Percentiles rank a stretch among this genome's conserved stretches.
Evolutionary conservation across 1,140 invertebrate genomes (phyloP).

Genomic region (Drosophila parabipectinata): DNA sequence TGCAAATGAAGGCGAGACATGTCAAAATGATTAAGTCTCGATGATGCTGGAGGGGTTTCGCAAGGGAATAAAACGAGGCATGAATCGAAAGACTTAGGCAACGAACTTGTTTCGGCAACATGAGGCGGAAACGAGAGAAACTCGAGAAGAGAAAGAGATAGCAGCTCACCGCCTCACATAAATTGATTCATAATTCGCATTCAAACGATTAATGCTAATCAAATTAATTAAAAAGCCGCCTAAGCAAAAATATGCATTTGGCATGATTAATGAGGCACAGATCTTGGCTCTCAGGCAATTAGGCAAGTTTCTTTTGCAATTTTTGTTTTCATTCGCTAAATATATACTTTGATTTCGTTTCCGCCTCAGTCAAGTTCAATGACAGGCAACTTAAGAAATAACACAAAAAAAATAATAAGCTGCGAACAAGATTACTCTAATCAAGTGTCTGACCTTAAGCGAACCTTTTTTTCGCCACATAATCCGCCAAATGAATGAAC

Average conservation of each 20-base stretch:
- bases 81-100: slow-evolving; percentile 68
- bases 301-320: slow-evolving; percentile 22
- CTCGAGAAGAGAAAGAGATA: not conserved
- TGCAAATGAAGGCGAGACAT: slow-evolving; percentile 59
- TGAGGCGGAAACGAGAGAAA: slow-evolving; percentile 16
- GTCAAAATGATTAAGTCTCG: slow-evolving; percentile 49
- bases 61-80: not conserved
- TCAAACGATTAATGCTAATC: slow-evolving; percentile 69
- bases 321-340: slow-evolving; percentile 13
- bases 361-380: slow-evolving; percentile 58
- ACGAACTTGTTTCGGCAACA: slow-evolving; percentile 59
- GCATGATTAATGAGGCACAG: slow-evolving; percentile 61
- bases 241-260: slow-evolving; percentile 21
- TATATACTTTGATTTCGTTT: slow-evolving; percentile 55
- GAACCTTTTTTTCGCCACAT: slow-evolving; percentile 50
- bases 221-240: slow-evolving; percentile 74
- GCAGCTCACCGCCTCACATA: slow-evolving; percentile 33
- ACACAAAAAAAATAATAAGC: slow-evolving; percentile 1
- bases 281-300: slow-evolving; percentile 31
- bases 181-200: slow-evolving; percentile 77
- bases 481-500: slow-evolving; percentile 73
- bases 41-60: slow-evolving; percentile 2
- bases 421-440: slow-evolving; percentile 48
- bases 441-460: slow-evolving; percentile 74
- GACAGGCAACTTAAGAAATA: slow-evolving; percentile 26